Base-by-base conservation (phyloP, 2,888 invertebrate genomes). In the Mechanitis messenoides region DNA sequence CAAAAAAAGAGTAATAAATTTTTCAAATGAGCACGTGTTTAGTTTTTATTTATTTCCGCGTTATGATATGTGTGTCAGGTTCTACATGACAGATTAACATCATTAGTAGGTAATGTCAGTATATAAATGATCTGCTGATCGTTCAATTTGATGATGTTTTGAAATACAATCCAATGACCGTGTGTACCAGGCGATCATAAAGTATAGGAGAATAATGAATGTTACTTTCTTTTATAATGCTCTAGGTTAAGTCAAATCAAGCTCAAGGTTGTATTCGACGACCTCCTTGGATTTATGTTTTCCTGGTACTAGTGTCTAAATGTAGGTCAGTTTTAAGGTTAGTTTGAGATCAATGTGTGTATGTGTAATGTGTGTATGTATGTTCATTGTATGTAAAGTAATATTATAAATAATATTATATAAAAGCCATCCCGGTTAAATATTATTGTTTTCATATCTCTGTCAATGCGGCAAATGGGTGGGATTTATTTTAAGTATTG, bases 221-320 rank as follows among this genome's bases (percentile, higher is more conserved):
- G 76, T 80, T 78, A 81, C 84, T 84, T 84, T 82, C 81, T 70
- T 76, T 64, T 64, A 56, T 59, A 69, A 12, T 53, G 11, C 12
- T 42, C 42, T 42, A 68, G 75, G 78, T 68, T 66, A 65, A 58
- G 64, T 53, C 60, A 56, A 60, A 55, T 64, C 62, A 65, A 69
- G 68, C 67, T 66, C 69, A 69, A 69, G 70, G 67, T 66, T 69
- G 57, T 60, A 58, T 75, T 76, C 74, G 69, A 67, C 69, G 80
- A 79, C 83, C 82, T 77, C 75, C 74, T 80, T 78, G 70, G 69
- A 73, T 74, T 75, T 74, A 77, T 85, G 79, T 74, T 75, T 71
- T 71, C 81, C 78, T 80, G 68, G 80, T 84, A 78, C 71, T 35
- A 55, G 50, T 64, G 50, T 60, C 54, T n/a, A n/a, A 33, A 60